Evolutionary conservation across 37 sponge, comb jelly and placozoan genomes (phyloP), one percentile per base, ranked within the genome.

Genomic region (Beroe ovata): DNA sequence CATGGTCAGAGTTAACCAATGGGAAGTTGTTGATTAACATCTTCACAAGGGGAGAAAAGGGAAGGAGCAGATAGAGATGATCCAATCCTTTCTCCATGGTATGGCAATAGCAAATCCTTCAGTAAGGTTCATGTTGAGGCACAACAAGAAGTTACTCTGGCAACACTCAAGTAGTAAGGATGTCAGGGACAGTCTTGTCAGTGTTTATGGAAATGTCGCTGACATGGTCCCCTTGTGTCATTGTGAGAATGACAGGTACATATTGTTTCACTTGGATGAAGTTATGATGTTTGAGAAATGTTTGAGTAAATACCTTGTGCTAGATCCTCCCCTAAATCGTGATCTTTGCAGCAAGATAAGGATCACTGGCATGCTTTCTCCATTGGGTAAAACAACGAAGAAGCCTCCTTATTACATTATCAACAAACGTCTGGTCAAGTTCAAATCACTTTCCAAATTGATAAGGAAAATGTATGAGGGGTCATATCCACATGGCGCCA

Each of bases 21-120:
- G n/a, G n/a, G n/a, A n/a, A n/a, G n/a, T n/a, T n/a, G n/a, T n/a
- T n/a, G n/a, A n/a, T n/a, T n/a, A n/a, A n/a, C n/a, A n/a, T n/a
- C n/a, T n/a, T n/a, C n/a, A n/a, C n/a, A n/a, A 32, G 38, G 61
- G 64, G 0, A 94, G 92, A 62, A 91, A 88, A 37, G 91, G 95
- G 77, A 92, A 89, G 23, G 96, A 93, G n/a, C 92, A 93, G 22
- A 71, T 96, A 22, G 90, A 90, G 59, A 72, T 38, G 29, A 81
- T 94, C 2, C 93, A 93, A 29, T 69, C 91, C 22, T 38, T 92
- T n/a, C 58, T 96, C 58, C 77, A 90, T 19, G 92, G 93, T 37
- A 93, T 91, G 60, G 95, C 94, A 11, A 29, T 96, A 0, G 88
- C 91, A 20, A 90, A 93, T 88, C 93, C 93, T 22, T 60, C 63